Evolutionary conservation across 2,113 vertebrate species (phyloP), one percentile per base, ranked within the genome.

Genomic region (Entelurus aequoreus): DNA sequence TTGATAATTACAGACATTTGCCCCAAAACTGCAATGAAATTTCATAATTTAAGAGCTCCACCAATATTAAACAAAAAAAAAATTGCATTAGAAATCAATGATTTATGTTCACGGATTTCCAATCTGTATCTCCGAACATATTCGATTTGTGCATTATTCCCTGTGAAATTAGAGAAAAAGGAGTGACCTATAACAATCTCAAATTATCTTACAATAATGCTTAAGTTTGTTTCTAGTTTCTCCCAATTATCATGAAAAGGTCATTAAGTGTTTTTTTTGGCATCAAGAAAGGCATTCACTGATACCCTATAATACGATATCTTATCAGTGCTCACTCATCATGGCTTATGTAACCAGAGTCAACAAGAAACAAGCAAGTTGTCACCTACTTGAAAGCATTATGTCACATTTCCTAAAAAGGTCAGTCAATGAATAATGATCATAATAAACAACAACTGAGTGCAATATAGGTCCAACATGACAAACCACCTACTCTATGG

Each of bases 181-280:
- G 42, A 12, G 42, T 44, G 42, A 11, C 42, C 42, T 44, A 11
- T 2, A 46, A 16, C 9, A 40, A 5, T 16, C 8, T 16, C 1
- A 63, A 48, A 35, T 59, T 8, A 37, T 58, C 12, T 28, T 42
- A 49, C 11, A 38, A 61, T 60, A 28, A 59, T 65, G 60, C 42
- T 36, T n/a, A 5, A 59, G 3, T 47, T 6, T 48, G 19, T 62
- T 48, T 37, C 6, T 8, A 40, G 71, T 40, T 69, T 40, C 46
- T 44, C 63, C 46, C 16, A 53, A 54, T 53, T 48, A 60, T 38
- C 38, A 47, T 57, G 10, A 52, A 66, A 72, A 82, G 75, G 74
- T 83, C 79, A 76, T 9, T 21, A 19, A 65, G 71, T 77, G 48
- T 57, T 60, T 74, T 19, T 19, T 42, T 65, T 77, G 67, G 65